Conservation (phyloP, 2,888 invertebrate genomes). For the Andrena dorsata region DNA sequence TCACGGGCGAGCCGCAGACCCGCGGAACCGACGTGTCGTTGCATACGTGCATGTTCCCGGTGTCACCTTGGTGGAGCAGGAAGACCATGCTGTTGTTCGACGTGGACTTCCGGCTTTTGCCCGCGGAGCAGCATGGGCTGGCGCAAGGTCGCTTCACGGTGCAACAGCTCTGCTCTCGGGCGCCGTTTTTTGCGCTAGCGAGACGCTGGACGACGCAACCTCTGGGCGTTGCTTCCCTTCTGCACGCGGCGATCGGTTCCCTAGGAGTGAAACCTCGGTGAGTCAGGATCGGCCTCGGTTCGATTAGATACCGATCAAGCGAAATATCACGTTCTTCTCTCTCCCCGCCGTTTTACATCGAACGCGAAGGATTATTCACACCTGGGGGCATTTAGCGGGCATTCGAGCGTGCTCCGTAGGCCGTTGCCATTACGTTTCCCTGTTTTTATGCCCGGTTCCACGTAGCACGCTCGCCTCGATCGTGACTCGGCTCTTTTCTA, state of each 20-base stretch:
- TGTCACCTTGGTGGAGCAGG: conserved; percentile 70
- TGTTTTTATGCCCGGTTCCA: not conserved
- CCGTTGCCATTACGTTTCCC: not conserved
- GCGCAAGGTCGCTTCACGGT: conserved; percentile 50
- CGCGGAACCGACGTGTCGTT: conserved; percentile 24
- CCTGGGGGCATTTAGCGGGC: not conserved
- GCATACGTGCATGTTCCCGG: conserved; percentile 54
- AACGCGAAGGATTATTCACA: conserved; percentile 13
- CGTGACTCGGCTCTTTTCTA: not conserved
- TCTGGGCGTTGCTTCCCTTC: conserved; percentile 19
- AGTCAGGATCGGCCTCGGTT: conserved; percentile 39
- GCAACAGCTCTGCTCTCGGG: conserved; percentile 14
- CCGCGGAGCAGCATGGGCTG: conserved; percentile 48
- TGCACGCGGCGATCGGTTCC: conserved; percentile 41
- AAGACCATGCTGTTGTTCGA: conserved; percentile 62
- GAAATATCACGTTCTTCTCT: conserved; percentile 13
- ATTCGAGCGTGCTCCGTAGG: not conserved
- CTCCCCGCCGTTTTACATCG: not conserved
- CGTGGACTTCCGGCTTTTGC: conserved; percentile 50
- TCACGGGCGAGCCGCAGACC: conserved; percentile 48
- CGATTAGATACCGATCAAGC: conserved; percentile 28
- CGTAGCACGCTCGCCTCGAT: not conserved
- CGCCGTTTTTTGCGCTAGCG: conserved; percentile 15
- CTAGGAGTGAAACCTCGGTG: conserved; percentile 50
- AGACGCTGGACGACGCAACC: conserved; percentile 24